Evolutionary conservation across 2,797 vertebrate species (phyloP).

Genomic region (Coreius guichenoti): DNA sequence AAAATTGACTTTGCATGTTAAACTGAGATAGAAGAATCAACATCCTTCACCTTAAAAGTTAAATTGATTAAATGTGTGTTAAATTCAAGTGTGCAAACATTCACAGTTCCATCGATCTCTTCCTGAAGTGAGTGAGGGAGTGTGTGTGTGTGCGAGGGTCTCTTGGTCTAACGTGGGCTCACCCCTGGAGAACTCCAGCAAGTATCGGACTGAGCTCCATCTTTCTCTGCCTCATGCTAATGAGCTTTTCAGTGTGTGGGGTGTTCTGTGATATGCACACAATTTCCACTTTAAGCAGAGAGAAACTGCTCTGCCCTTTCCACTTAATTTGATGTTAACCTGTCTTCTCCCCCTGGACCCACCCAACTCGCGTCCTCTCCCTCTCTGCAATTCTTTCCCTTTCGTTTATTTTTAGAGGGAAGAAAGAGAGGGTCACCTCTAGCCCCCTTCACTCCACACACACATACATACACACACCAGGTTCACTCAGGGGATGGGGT

Average conservation of each 20-base stretch:
- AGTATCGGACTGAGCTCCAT: neutral
- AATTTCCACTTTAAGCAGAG: slow-evolving; percentile 27
- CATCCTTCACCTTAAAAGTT: neutral
- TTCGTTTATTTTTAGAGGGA: slow-evolving; percentile 49
- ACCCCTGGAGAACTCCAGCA: slow-evolving; percentile 3
- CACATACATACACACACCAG: slow-evolving; percentile 16
- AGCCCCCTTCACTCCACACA: neutral
- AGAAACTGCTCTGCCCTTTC: slow-evolving; percentile 62
- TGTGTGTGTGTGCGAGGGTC: neutral
- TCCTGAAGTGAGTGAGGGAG: neutral
- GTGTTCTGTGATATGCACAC: slow-evolving; percentile 21
- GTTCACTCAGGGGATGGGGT: slow-evolving; percentile 47
- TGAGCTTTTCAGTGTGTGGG: slow-evolving; percentile 27
- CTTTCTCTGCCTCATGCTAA: slow-evolving; percentile 28
- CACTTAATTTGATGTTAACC: slow-evolving; percentile 74
- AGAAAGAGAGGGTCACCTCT: slow-evolving; percentile 38
- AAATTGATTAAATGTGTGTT: slow-evolving; percentile 16
- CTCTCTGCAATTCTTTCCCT: slow-evolving; percentile 39
- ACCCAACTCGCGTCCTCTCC: slow-evolving; percentile 41
- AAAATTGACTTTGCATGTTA: neutral
- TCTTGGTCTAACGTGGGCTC: neutral
- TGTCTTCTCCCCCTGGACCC: slow-evolving; percentile 62
- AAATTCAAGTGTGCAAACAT: slow-evolving; percentile 32
- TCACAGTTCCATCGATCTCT: slow-evolving; percentile 8
- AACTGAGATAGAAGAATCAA: neutral